Conservation (phyloP, 2,113 vertebrate species). For the Aphyosemion australe region DNA sequence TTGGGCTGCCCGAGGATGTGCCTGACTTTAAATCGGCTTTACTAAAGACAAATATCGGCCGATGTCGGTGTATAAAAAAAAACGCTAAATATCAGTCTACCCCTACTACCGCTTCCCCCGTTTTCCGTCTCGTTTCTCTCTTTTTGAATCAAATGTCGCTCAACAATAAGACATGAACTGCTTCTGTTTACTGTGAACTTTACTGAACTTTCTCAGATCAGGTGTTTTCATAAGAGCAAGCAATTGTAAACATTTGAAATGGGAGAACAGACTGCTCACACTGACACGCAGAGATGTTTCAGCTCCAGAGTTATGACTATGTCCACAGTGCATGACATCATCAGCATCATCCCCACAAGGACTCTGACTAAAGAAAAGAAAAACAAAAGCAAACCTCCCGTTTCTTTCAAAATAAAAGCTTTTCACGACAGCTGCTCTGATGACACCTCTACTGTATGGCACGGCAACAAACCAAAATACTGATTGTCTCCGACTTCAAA, state of each 20-base stretch:
- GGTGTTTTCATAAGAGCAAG: constrained; percentile 63
- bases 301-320: constrained; percentile 44
- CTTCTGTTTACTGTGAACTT: constrained; percentile 61
- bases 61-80: no score
- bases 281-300: constrained; percentile 42
- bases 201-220: constrained; percentile 66
- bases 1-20: no score
- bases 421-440: constrained; percentile 34
- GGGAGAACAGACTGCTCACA: constrained; percentile 63
- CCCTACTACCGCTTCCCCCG: no score
- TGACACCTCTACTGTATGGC: constrained; percentile 63
- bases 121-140: no score
- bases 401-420: constrained; percentile 5
- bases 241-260: constrained; percentile 76
- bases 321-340: constrained; percentile 58
- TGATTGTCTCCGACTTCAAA: constrained; percentile 79
- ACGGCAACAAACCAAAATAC: constrained; percentile 68
- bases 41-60: no score
- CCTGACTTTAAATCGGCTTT: no score
- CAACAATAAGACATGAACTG: constrained; percentile 39
- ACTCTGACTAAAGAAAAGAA: constrained; percentile 38
- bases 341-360: constrained; percentile 24
- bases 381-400: background rate
- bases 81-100: no score
- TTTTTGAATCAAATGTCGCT: background rate